Percentiles rank a stretch among this genome's conserved stretches.
These are phyloP conservation scores for Moxostoma hubbsi DNA, from an alignment of 2,797 vertebrate genomes.

Conservation along the genomic window DNA sequence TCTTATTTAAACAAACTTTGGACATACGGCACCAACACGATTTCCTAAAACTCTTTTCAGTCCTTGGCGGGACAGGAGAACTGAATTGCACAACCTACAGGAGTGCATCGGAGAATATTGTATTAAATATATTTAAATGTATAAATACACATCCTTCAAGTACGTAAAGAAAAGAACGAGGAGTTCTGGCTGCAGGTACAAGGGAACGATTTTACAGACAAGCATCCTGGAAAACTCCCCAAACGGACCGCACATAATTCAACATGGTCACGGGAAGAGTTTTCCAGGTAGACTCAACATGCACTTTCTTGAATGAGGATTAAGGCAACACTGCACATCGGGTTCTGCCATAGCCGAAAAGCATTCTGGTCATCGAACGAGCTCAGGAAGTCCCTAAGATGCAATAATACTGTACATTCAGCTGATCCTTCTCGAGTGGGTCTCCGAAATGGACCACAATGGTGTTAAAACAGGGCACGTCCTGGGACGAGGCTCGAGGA, in stretches of 20 bases:
- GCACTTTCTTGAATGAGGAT: slow-evolving; percentile 46
- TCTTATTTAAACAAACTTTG: slow-evolving; percentile 57
- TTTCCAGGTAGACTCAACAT: slow-evolving; percentile 48
- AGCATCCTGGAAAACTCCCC: slow-evolving; percentile 1
- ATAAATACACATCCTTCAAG: slow-evolving; percentile 62
- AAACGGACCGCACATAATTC: background rate
- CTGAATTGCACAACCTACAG: slow-evolving; percentile 60
- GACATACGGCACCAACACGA: slow-evolving; percentile 57
- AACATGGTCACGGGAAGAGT: background rate
- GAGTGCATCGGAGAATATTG: slow-evolving; percentile 40
- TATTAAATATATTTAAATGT: slow-evolving; percentile 51
- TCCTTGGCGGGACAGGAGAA: slow-evolving; percentile 50
- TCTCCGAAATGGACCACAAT: background rate
- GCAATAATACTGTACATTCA: slow-evolving; percentile 65
- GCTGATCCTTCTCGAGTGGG: background rate
- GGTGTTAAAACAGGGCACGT: background rate
- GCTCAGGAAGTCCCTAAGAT: slow-evolving; percentile 49
- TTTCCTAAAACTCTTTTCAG: slow-evolving; percentile 58
- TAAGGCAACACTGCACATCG: slow-evolving; percentile 58
- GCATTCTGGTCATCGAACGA: slow-evolving; percentile 43
- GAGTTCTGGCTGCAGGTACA: slow-evolving; percentile 42
- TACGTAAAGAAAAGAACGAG: slow-evolving; percentile 51
- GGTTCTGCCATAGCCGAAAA: slow-evolving; percentile 48
- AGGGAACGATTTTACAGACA: slow-evolving; percentile 38
- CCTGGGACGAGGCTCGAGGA: slow-evolving; percentile 5